Evolutionary conservation across 2,113 vertebrate genomes (phyloP), one percentile per base, ranked within the genome.

Genomic region (Melanocharis versteri): DNA sequence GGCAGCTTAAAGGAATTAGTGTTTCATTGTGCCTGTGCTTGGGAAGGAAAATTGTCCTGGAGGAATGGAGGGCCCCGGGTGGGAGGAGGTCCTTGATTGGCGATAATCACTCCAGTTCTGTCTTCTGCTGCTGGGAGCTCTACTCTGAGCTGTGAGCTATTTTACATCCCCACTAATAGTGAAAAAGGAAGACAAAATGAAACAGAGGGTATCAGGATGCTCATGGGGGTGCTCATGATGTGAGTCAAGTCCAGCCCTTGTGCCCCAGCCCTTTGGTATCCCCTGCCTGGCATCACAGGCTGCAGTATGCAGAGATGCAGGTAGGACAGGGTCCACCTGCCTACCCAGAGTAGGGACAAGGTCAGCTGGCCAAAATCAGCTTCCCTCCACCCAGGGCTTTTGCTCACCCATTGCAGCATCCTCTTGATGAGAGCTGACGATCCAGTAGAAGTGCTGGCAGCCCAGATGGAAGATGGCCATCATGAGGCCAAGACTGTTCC

Each of bases 261-360:
- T 62, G 30, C 28, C 70, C 69, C 44, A 26, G 42, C 30, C 18
- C 22, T 56, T 42, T 40, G 44, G 24, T 64, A 10, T 2, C 9
- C 50, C 8, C 14, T 11, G 9, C 5, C 11, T 2, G 0, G 33
- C 0, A 0, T 20, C 62, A 60, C 1, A 4, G 78, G 16, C 50
- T 50, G 61, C 12, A 22, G 33, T 27, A 3, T 2, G 9, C 64
- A 50, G 56, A 40, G 72, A 31, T 39, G 5, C 20, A 30, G 73
- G 33, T 3, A 5, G 39, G 37, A 71, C 1, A 7, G 33, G 21
- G 13, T 22, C 45, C 6, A 2, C 21, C n/a, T 72, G 33, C 60
- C 64, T 27, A 45, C n/a, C 58, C 51, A 1, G 3, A 7, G 21
- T 22, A 13, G 28, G 18, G 31, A 16, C 39, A 54, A 71, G 35